phyloP scores from a whole-genome alignment of 2,888 invertebrate genomes.

The Tetropium fuscum region DNA sequence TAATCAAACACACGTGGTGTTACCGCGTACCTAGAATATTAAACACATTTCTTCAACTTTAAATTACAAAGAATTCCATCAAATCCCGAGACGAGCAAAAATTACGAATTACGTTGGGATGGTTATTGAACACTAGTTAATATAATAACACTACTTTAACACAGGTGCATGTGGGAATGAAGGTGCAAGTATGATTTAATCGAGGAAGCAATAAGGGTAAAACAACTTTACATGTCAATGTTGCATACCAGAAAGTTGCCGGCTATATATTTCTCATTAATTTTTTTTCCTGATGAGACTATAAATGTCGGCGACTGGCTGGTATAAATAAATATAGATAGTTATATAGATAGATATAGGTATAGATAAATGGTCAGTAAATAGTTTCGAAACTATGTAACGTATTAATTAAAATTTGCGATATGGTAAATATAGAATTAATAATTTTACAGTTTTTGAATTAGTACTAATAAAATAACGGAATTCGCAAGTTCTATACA shows the following conservation, averaged over 20 bases:
- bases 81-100: constrained; percentile 49
- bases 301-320: constrained; percentile 28
- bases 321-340: background rate
- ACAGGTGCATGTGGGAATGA: constrained; percentile 49
- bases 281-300: constrained; percentile 14
- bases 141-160: constrained; percentile 47
- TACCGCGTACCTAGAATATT: constrained; percentile 12
- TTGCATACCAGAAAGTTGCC: constrained; percentile 38
- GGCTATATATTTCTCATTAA: constrained; percentile 29
- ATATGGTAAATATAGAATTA: no score
- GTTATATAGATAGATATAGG: no score
- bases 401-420: no score
- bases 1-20: constrained; percentile 19
- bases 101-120: constrained; percentile 42
- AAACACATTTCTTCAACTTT: constrained; percentile 22
- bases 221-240: constrained; percentile 38
- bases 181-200: constrained; percentile 46
- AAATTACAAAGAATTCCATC: constrained; percentile 51
- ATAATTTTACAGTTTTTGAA: no score
- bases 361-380: no score
- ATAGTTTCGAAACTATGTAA: no score
- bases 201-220: constrained; percentile 42
- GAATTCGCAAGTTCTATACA: no score
- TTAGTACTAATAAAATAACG: no score
- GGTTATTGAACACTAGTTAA: constrained; percentile 48